Evolutionary conservation across 2,888 invertebrate species (phyloP), one percentile per base, ranked within the genome.

Genomic region (Strigamia crassipes): DNA sequence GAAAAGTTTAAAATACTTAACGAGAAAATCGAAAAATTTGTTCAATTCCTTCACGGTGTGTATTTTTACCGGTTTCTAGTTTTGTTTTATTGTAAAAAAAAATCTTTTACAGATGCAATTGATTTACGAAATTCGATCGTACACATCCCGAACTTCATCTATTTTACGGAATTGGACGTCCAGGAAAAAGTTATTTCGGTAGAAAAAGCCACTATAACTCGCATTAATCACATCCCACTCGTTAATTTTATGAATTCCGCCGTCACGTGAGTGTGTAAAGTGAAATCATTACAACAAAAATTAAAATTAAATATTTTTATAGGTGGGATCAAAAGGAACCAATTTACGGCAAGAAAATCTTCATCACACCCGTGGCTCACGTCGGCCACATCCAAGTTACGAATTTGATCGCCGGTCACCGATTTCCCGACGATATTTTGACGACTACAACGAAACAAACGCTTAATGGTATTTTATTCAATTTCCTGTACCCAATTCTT

Each of bases 391-490:
- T 79, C n/a, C 31, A 21, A 13, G 79, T 79, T 13, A 15, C 4
- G 0, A 38, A 38, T 15, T 38, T 38, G 13, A 79, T 79, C 12
- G 34, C 31, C 6, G 79, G n/a, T 21, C 31, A 79, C 12, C 27
- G 18, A 9, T 79, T 79, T n/a, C 79, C 79, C 1, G n/a, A 38
- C 6, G 79, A 80, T 80, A 46, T 80, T 34, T 23, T 41, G 23
- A 80, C 80, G 2, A 80, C 80, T 0, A 21, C 41, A 8, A 21
- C 42, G 6, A 12, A 21, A 46, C 80, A 80, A 80, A 51, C 21
- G 9, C 38, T 78, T 34, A 27, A 18, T n/a, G 31, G 78, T 78
- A 78, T 3, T 66, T 23, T 66, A 31, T 78, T 31, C 1, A n/a
- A 78, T 15, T 21, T 12, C n/a, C 12, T 18, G 23, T 21, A 31